Base-by-base conservation (phyloP, 2,113 vertebrate genomes). In the Varanus salvator region DNA sequence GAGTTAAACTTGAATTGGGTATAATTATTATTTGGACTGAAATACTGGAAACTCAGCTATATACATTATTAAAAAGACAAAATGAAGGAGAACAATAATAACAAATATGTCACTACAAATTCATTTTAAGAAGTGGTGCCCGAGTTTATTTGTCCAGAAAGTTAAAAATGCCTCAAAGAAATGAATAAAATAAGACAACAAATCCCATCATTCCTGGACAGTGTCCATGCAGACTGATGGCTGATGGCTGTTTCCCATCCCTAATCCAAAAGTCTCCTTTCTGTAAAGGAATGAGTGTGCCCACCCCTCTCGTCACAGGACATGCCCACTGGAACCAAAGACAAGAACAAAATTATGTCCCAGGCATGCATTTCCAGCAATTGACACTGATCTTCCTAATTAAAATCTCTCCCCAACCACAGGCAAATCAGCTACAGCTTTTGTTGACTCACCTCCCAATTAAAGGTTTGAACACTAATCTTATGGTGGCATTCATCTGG, bases 391-490 rank as follows among this genome's bases (percentile, higher is more conserved):
- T 38, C 12, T 64, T 17, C 52, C 27, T 38, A 84, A 68, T 66
- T 52, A 69, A 87, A 82, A 29, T 21, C 17, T 29, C 15, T 54
- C 25, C n/a, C 34, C 34, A 21, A 15, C 52, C 3, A 9, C 15
- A 14, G 71, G 15, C 75, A 21, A 88, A 71, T 57, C 84, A 85
- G 8, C 48, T 54, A 54, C 57, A 25, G 21, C 15, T 60, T 34
- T 64, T 31, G 68, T 31, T 81, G 80, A 23, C 17, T 66, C 44
- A 84, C 81, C 72, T 78, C 92, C 82, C 9, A 87, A 60, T 80
- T 86, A 88, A 86, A 83, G 0, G 6, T 1, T 2, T 27, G 21
- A 80, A 23, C 34, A n/a, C 38, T 80, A n/a, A 31, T 91, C 81
- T 89, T 80, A 68, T 90, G 75, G 89, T 86, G 0, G 76, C 0